A percentile compares a stretch with the other conserved stretches of the same genome.
These are phyloP conservation scores for Habroteleia sp. DNA, from an alignment of 2,888 invertebrate species.

Conservation along the genomic window DNA sequence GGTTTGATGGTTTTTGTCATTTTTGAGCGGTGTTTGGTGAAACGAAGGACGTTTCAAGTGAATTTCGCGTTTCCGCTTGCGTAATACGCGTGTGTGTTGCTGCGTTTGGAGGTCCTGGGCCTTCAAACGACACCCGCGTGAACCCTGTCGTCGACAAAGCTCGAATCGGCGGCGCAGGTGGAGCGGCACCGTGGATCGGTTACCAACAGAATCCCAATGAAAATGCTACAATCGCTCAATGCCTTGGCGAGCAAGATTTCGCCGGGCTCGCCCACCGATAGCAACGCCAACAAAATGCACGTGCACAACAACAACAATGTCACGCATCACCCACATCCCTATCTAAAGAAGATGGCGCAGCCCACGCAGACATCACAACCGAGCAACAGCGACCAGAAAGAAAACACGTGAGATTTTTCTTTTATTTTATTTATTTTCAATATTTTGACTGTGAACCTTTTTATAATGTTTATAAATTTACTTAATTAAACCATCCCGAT, in stretches of 20 bases:
- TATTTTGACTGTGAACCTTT: too few relatives aligned
- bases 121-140: slow-evolving; percentile 65
- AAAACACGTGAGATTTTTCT: slow-evolving; percentile 78
- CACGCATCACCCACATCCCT: slow-evolving; percentile 74
- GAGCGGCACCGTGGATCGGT: slow-evolving; percentile 71
- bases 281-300: slow-evolving; percentile 86
- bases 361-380: slow-evolving; percentile 70
- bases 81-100: slow-evolving; percentile 32
- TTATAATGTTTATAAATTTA: too few relatives aligned
- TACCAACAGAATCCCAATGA: slow-evolving; percentile 77
- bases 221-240: slow-evolving; percentile 93
- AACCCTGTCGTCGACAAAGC: slow-evolving; percentile 66
- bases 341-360: slow-evolving; percentile 75
- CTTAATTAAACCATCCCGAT: too few relatives aligned
- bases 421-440: slow-evolving; percentile 12
- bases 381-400: slow-evolving; percentile 78
- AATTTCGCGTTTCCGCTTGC: slow-evolving; percentile 7
- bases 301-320: slow-evolving; percentile 81
- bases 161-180: slow-evolving; percentile 64
- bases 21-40: slow-evolving; percentile 3
- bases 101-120: slow-evolving; percentile 63
- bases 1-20: too few relatives aligned
- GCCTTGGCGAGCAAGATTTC: slow-evolving; percentile 94
- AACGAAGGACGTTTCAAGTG: slow-evolving; percentile 9
- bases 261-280: slow-evolving; percentile 86